Evolutionary conservation across 2,797 vertebrate genomes (phyloP).

Genomic region (Pipistrellus pipistrellus): DNA sequence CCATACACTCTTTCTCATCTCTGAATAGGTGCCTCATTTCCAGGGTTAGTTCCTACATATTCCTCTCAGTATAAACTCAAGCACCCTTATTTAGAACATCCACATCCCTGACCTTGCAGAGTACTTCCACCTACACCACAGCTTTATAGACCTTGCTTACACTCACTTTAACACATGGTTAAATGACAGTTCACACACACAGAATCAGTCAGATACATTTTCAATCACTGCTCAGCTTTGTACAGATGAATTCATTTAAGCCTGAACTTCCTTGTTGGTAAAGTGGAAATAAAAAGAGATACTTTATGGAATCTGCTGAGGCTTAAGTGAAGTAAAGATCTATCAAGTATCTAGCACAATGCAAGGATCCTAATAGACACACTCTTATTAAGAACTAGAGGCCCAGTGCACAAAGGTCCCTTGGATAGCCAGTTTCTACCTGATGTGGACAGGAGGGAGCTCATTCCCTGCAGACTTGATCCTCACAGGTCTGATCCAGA

Average conservation of each 20-base stretch:
- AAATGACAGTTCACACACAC: background rate
- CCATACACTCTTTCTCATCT: background rate
- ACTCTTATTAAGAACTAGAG: background rate
- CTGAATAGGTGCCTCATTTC: background rate
- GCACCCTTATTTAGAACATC: background rate
- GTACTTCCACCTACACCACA: accelerated
- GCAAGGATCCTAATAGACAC: background rate
- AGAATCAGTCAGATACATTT: background rate
- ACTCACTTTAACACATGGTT: background rate
- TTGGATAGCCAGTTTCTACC: too few species aligned
- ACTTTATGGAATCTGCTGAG: background rate
- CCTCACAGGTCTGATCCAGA: too few species aligned
- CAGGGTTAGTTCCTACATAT: background rate
- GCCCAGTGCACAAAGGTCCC: too few species aligned
- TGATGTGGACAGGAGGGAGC: too few species aligned
- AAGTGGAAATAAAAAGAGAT: background rate
- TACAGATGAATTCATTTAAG: background rate
- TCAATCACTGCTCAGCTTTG: background rate
- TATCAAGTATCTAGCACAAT: background rate
- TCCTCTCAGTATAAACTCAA: background rate
- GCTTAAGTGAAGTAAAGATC: background rate
- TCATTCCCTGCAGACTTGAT: too few species aligned
- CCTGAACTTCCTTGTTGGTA: background rate
- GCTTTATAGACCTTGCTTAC: background rate
- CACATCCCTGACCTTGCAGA: background rate